Conservation (phyloP, 2,888 invertebrate species). For the Ligdia adustata region DNA sequence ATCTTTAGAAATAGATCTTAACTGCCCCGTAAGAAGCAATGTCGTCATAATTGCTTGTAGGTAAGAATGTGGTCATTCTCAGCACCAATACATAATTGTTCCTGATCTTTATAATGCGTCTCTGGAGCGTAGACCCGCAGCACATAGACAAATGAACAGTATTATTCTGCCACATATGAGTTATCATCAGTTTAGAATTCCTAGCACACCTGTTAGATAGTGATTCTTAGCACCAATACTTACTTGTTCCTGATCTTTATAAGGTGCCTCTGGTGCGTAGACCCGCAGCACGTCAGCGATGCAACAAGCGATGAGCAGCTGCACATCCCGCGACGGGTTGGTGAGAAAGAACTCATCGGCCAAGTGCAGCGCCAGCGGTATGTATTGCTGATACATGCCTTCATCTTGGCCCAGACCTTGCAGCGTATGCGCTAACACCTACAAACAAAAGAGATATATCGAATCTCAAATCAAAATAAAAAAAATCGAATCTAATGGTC, state of each 20-base stretch:
- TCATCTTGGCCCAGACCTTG: slow-evolving; percentile 99
- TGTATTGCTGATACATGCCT: slow-evolving; percentile 95
- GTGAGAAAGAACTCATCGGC: slow-evolving; percentile 96
- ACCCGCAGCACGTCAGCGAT: slow-evolving; percentile 98
- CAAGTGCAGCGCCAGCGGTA: slow-evolving; percentile 95
- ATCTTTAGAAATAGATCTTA: too few species aligned
- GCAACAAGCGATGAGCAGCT: slow-evolving; percentile 97
- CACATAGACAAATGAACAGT: slow-evolving; percentile 99
- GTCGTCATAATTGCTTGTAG: too few species aligned
- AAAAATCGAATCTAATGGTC: too few species aligned
- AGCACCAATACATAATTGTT: slow-evolving; percentile 89
- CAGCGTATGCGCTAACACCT: slow-evolving; percentile 95
- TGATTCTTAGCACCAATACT: too few species aligned
- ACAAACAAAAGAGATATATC: slow-evolving; percentile 21
- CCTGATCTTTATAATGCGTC: slow-evolving; percentile 98
- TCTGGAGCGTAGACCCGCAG: slow-evolving; percentile 98
- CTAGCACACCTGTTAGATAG: too few species aligned
- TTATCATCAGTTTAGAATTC: too few species aligned
- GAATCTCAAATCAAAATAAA: too few species aligned
- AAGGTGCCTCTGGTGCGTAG: slow-evolving; percentile 99
- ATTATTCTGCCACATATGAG: too few species aligned
- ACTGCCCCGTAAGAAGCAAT: too few species aligned
- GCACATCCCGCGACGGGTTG: slow-evolving; percentile 96
- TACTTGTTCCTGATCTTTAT: slow-evolving; percentile 97
- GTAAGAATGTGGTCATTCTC: too few species aligned